These are phyloP conservation scores for Goniozus legneri DNA, from an alignment of 1,140 invertebrate species.

Conservation along the genomic window DNA sequence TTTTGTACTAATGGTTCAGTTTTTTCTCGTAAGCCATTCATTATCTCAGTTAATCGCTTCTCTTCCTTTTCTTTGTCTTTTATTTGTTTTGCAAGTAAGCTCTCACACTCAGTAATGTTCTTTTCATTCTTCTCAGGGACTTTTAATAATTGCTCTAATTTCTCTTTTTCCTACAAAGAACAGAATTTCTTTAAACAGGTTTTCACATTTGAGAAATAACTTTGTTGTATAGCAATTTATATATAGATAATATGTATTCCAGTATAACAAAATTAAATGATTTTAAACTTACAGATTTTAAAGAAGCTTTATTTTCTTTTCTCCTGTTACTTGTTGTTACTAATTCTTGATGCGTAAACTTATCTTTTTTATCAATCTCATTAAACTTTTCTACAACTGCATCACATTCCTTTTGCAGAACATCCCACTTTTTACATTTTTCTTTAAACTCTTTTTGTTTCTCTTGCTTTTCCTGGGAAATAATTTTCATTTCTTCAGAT, in stretches of 20 bases:
- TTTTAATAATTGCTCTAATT: slow-evolving; percentile 61
- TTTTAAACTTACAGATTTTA: slow-evolving; percentile 33
- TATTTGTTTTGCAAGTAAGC: slow-evolving; percentile 55
- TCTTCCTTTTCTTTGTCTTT: slow-evolving; percentile 57
- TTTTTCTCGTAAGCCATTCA: slow-evolving; percentile 62
- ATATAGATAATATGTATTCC: not conserved
- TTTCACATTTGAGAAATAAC: not conserved
- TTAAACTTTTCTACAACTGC: slow-evolving; percentile 56
- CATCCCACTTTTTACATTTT: slow-evolving; percentile 53
- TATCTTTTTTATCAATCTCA: slow-evolving; percentile 60
- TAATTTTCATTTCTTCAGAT: slow-evolving; percentile 53
- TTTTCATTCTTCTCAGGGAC: slow-evolving; percentile 69
- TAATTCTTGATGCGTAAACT: slow-evolving; percentile 62
- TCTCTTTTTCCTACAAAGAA: slow-evolving; percentile 57
- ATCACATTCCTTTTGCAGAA: slow-evolving; percentile 42
- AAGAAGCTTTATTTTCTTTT: slow-evolving; percentile 57
- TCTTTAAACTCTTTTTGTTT: slow-evolving; percentile 59
- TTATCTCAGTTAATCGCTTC: slow-evolving; percentile 56
- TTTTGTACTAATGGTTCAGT: slow-evolving; percentile 56
- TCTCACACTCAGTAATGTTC: slow-evolving; percentile 69
- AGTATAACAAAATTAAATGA: slow-evolving; percentile 2
- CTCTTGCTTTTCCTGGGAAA: slow-evolving; percentile 56
- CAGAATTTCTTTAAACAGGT: not conserved
- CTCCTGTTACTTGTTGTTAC: slow-evolving; percentile 64
- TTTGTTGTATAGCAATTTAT: too few relatives aligned